Base-by-base conservation (phyloP, 30 jellyfish, hydroid and myxozoan genomes). In the Catostylus mosaicus region DNA sequence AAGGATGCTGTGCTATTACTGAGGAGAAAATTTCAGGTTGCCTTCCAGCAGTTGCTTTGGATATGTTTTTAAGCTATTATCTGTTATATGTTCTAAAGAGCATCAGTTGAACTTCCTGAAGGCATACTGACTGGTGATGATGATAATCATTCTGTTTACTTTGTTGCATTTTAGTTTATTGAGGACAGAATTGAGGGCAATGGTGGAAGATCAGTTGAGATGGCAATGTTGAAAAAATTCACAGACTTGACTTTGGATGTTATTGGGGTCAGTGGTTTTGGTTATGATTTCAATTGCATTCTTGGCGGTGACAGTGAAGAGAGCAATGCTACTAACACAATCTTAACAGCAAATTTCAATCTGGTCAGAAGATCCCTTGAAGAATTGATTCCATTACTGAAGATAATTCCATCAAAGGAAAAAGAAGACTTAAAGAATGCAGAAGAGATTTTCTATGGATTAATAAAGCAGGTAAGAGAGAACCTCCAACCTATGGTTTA, bases 191-290 rank as follows among this genome's bases (percentile, higher is more conserved):
- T 82, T 0, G 27, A 52, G 33, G 73, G 43, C 12, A 82, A 61
- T 47, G 57, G 36, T 1, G 86, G 86, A 38, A 59, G 29, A 30
- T 75, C 92, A 27, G 40, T 69, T 31, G 86, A 82, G 59, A 51
- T 67, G 67, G 80, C 54, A 30, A 70, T 82, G 51, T 32, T 68
- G 51, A 45, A 40, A 14, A 69, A 82, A 23, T 82, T 82, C 62
- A 68, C 79, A 8, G 77, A 82, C 30, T 43, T 82, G 56, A 68
- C 92, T 7, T 30, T 82, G 71, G 92, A 82, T 30, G 82, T 82
- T 1, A 82, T 82, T 46, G 92, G 92, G 2, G 22, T 34, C 60
- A 48, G 85, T 82, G 92, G 76, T 26, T 82, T 82, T 70, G 92
- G 92, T 12, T 82, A 82, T 69, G 54, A 62, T 11, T 82, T 82